phyloP scores from a whole-genome alignment of 2,797 vertebrate genomes.

The Atherinosoma microstoma region DNA sequence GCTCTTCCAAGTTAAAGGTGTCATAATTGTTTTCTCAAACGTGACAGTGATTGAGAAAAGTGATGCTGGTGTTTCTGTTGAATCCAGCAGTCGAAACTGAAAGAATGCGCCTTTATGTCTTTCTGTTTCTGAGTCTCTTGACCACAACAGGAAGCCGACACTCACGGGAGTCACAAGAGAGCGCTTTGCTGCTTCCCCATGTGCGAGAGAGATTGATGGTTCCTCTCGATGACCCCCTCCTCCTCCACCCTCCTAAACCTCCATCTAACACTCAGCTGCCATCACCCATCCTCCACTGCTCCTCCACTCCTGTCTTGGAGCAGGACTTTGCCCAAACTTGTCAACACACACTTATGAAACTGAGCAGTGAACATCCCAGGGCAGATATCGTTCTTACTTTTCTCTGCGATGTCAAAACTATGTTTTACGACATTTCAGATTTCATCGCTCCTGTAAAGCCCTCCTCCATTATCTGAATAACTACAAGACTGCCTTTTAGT shows the following conservation, averaged over 20 bases:
- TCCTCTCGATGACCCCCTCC: conserved; percentile 28
- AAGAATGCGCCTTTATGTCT: conserved; percentile 23
- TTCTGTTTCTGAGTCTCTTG: conserved; percentile 33
- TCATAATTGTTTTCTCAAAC: no score
- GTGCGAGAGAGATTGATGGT: conserved; percentile 59
- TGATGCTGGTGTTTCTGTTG: not conserved
- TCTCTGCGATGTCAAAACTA: not conserved
- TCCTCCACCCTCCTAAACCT: conserved; percentile 5
- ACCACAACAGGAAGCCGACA: conserved; percentile 72
- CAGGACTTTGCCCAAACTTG: conserved; percentile 57
- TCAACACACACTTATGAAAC: conserved; percentile 38
- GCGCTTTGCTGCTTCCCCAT: conserved; percentile 55
- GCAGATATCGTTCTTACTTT: not conserved
- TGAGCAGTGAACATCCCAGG: not conserved
- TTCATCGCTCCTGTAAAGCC: no score
- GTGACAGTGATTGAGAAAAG: conserved; percentile 1
- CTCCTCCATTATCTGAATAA: not conserved
- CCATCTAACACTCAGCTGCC: conserved; percentile 66
- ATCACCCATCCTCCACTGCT: conserved; percentile 65
- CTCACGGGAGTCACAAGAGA: conserved; percentile 63
- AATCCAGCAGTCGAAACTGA: conserved; percentile 17
- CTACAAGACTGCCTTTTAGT: not conserved
- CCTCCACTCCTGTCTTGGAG: conserved; percentile 48
- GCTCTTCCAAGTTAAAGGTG: no score
- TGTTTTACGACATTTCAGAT: not conserved